phyloP scores from a whole-genome alignment of 2,888 invertebrate species.

The Megaustenia siamemsis region DNA sequence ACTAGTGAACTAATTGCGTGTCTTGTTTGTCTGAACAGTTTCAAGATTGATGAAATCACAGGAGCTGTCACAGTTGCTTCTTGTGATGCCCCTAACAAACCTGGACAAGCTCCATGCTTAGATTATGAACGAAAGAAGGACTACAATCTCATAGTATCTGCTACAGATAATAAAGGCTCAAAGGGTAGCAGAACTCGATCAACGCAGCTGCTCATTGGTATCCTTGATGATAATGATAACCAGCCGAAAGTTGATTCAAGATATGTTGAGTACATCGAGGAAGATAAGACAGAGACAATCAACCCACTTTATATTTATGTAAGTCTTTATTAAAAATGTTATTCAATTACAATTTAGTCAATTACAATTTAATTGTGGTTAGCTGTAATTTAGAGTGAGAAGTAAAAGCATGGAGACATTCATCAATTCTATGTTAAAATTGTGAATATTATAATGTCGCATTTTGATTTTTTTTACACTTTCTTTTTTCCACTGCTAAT shows the following conservation, averaged over 20 bases:
- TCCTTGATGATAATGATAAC: slow-evolving; percentile 93
- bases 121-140: slow-evolving; percentile 79
- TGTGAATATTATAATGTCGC: too few relatives aligned
- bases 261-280: slow-evolving; percentile 69
- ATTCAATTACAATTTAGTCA: neutral
- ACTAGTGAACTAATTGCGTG: too few relatives aligned
- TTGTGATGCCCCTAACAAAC: slow-evolving; percentile 64
- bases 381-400: neutral
- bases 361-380: neutral
- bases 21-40: slow-evolving; percentile 81
- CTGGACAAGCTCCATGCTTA: slow-evolving; percentile 84
- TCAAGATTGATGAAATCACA: slow-evolving; percentile 89
- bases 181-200: slow-evolving; percentile 83
- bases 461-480: too few relatives aligned
- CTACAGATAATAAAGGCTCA: slow-evolving; percentile 88
- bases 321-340: too few relatives aligned
- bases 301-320: slow-evolving; percentile 89
- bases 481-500: too few relatives aligned
- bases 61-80: slow-evolving; percentile 90
- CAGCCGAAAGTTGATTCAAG: slow-evolving; percentile 85
- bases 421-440: too few relatives aligned
- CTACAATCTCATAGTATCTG: slow-evolving; percentile 65
- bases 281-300: slow-evolving; percentile 81
- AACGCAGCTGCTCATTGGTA: slow-evolving; percentile 71
- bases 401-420: too few relatives aligned